Base-by-base conservation (phyloP, 2,797 vertebrate genomes). In the Rhodeus uyekii region DNA sequence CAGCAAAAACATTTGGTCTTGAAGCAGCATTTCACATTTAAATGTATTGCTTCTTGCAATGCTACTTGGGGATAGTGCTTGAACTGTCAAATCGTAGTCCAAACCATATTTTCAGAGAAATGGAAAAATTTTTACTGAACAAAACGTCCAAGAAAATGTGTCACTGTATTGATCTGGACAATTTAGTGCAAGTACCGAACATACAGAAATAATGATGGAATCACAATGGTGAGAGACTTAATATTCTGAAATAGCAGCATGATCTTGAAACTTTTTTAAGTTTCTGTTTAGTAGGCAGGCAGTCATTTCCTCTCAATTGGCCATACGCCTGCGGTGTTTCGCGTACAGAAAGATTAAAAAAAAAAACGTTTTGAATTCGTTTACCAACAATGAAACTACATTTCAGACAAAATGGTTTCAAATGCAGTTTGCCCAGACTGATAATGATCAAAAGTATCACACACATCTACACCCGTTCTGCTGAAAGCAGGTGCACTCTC, bases 311-410 rank as follows among this genome's bases (percentile, higher is more conserved):
- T 74, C 38, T 63, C 14, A 55, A 38, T 42, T 58, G 61, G 22
- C n/a, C 13, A 34, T 60, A 76, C 1, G n/a, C 58, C 55, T 80
- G 39, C 44, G 32, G n/a, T 8, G 34, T 48, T 42, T 72, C 46
- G 65, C 38, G 38, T 46, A 34, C 10, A 39, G 18, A 19, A n/a
- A n/a, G n/a, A n/a, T n/a, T n/a, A n/a, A n/a, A 58, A 24, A 76
- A 19, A 29, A 24, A 60, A 24, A 73, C 12, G 19, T 16, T 27
- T 69, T 44, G 16, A 24, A n/a, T 75, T 38, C 22, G 76, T 82
- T 85, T 81, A 82, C 55, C 78, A 85, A 85, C 84, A 83, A 53
- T 83, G 53, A 85, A 81, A 81, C 73, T 85, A 55, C 22, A 46
- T 55, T 64, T 32, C 63, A 83, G 74, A 76, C 29, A 36, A 83